These are phyloP conservation scores for Balanococcus diminutus DNA, from an alignment of 2,888 invertebrate species.

Conservation along the genomic window DNA sequence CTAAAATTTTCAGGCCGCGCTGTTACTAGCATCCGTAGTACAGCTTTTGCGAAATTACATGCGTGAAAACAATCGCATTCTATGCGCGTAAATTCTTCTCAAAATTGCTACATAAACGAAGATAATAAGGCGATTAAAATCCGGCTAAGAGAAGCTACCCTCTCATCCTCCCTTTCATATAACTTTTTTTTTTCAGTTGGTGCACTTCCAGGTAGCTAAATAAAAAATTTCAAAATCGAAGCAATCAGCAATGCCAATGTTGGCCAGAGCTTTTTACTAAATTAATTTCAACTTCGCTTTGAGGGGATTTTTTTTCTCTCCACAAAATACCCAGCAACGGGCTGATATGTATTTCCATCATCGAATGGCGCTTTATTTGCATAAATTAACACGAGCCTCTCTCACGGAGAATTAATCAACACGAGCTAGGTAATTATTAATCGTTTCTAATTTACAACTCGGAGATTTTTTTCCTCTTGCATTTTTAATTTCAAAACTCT, in stretches of 20 bases:
- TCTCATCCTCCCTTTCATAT: not conserved
- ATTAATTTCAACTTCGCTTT: constrained; percentile 12
- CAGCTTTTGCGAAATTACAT: not conserved
- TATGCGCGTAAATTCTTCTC: not conserved
- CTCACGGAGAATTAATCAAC: not conserved
- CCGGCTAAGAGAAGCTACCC: not conserved
- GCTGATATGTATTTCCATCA: not conserved
- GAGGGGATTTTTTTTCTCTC: not conserved
- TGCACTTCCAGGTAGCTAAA: not conserved
- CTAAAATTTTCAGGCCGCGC: not conserved
- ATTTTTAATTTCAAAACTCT: not conserved
- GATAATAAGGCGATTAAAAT: constrained; percentile 28
- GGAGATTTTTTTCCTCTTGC: not conserved
- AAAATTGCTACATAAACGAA: constrained; percentile 10
- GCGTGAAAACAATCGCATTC: not conserved
- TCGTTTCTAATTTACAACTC: constrained; percentile 18
- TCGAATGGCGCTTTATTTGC: constrained; percentile 11
- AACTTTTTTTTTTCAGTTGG: not conserved
- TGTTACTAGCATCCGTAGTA: not conserved
- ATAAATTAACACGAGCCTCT: not conserved
- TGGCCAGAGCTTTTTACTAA: not conserved
- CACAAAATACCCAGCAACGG: not conserved
- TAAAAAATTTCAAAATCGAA: constrained; percentile 5
- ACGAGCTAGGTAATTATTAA: not conserved
- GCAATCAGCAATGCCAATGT: not conserved